phyloP scores from a whole-genome alignment of 2,113 vertebrate species.

The Lethenteron reissneri region DNA sequence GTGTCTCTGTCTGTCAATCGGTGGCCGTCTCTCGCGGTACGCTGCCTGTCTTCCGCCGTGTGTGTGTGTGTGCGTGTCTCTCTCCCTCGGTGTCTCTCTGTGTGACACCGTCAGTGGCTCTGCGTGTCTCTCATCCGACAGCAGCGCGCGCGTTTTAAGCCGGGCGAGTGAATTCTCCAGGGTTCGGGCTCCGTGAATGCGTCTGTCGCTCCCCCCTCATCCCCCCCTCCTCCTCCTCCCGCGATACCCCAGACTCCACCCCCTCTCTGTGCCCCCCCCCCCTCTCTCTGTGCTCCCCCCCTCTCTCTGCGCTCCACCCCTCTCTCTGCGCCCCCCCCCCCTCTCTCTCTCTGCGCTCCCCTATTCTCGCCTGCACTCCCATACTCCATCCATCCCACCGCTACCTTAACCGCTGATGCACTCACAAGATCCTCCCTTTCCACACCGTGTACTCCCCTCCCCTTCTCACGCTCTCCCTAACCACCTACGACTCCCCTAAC shows the following conservation, averaged over 20 bases:
- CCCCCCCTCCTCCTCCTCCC: no score
- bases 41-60: no score
- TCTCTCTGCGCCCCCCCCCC: not conserved
- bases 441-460: constrained; percentile 1
- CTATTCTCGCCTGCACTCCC: not conserved
- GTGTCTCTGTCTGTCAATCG: no score
- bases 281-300: not conserved
- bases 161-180: no score
- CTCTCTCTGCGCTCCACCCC: not conserved
- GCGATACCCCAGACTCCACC: not conserved
- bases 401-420: not conserved
- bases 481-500: constrained; percentile 4
- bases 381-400: not conserved
- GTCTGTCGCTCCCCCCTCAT: no score
- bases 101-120: no score
- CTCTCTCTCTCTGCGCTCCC: not conserved
- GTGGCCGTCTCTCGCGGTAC: no score
- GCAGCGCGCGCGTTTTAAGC: no score
- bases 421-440: not conserved
- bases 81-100: no score
- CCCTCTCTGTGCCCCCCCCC: not conserved
- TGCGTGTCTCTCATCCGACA: no score
- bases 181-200: no score
- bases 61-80: no score
- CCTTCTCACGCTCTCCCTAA: not conserved